Evolutionary conservation across 2,113 vertebrate species (phyloP).

Genomic region (Peromyscus californicus): DNA sequence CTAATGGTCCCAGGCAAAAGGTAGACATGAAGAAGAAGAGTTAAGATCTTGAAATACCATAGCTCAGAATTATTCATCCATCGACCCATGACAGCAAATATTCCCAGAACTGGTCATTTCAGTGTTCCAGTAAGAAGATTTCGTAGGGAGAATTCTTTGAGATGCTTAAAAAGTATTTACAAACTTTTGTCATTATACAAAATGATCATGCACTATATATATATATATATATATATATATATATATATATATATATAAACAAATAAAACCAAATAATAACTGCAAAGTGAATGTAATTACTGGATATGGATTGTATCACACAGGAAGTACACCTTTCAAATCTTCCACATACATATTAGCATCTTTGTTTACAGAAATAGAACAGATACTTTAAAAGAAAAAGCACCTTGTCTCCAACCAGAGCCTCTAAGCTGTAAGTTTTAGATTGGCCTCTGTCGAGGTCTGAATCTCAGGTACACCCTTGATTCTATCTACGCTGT

Average conservation of each 20-base stretch:
- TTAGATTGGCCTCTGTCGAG: neutral
- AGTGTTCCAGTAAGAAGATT: neutral
- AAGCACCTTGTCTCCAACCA: neutral
- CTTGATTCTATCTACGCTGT: neutral
- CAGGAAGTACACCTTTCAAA: neutral
- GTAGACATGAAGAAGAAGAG: neutral
- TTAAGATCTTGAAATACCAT: neutral
- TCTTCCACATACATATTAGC: neutral
- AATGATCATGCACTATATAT: neutral
- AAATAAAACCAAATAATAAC: neutral
- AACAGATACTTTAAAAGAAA: neutral
- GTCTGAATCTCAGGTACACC: neutral
- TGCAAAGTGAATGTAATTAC: neutral
- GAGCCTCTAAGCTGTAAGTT: neutral
- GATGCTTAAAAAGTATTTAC: neutral
- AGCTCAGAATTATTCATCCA: neutral
- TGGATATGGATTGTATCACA: neutral
- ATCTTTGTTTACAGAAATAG: neutral
- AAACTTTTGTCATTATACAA: neutral
- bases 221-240: too few species aligned
- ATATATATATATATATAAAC: too few species aligned
- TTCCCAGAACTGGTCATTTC: conserved; percentile 24
- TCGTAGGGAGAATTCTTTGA: conserved; percentile 21
- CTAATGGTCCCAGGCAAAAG: neutral
- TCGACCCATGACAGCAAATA: neutral